These are phyloP conservation scores for Melipona beecheii DNA, from an alignment of 2,888 invertebrate genomes.

Conservation along the genomic window DNA sequence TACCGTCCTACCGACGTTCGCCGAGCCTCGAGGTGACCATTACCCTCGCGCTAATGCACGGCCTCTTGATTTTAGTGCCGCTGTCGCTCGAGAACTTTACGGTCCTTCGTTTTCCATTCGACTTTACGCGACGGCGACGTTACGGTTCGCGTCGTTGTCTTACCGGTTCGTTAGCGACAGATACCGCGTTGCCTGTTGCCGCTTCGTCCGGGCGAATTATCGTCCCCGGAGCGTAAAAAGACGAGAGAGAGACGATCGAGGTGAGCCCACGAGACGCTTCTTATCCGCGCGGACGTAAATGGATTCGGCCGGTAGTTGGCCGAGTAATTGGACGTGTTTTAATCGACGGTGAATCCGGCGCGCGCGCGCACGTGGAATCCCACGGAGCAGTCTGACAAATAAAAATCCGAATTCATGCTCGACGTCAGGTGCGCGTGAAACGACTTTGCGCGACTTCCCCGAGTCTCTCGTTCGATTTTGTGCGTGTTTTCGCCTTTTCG, in stretches of 20 bases:
- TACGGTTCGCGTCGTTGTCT: conserved; percentile 69
- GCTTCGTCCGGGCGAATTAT: conserved; percentile 48
- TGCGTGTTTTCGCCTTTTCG: not conserved
- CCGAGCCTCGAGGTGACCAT: conserved; percentile 71
- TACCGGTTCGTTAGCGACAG: conserved; percentile 77
- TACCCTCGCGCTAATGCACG: conserved; percentile 73
- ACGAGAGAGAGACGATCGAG: not conserved
- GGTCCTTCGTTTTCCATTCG: conserved; percentile 78
- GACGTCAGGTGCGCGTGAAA: conserved; percentile 24
- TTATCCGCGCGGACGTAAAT: conserved; percentile 37
- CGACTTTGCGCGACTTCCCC: not conserved
- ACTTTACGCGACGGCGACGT: conserved; percentile 69
- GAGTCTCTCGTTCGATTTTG: not conserved
- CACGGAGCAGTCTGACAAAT: not conserved
- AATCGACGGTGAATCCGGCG: conserved; percentile 39
- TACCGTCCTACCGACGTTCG: conserved; percentile 51
- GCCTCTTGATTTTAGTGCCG: conserved; percentile 78
- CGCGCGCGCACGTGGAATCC: conserved; percentile 2
- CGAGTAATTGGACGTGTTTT: conserved; percentile 50
- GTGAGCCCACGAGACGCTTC: conserved; percentile 3
- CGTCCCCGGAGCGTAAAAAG: conserved; percentile 13
- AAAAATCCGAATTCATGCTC: conserved; percentile 44
- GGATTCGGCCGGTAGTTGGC: conserved; percentile 43
- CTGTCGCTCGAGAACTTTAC: conserved; percentile 74
- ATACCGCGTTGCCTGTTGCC: conserved; percentile 52